Conservation (phyloP, 2,113 vertebrate species). For the Chrysemys picta region DNA sequence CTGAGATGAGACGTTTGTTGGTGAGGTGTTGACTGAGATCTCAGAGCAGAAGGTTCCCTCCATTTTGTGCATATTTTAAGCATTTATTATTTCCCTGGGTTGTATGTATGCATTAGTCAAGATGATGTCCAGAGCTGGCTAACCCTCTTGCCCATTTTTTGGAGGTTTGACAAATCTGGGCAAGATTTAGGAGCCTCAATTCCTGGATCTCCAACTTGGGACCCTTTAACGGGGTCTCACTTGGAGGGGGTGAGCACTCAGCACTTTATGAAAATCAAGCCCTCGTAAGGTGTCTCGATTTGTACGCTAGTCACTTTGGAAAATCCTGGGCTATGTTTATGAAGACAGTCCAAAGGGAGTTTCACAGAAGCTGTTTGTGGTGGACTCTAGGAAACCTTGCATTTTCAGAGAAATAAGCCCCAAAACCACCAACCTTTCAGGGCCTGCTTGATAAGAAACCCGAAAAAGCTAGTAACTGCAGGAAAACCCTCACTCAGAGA, state of each 20-base stretch:
- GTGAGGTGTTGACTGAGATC: not conserved
- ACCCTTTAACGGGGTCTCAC: not conserved
- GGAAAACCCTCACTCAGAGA: conserved; percentile 19
- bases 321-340: accelerated
- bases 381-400: conserved; percentile 15
- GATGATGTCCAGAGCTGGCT: not conserved
- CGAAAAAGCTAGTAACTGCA: conserved; percentile 14
- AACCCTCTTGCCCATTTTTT: not conserved
- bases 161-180: not conserved
- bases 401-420: conserved; percentile 33
- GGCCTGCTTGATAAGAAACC: not conserved
- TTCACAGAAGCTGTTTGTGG: accelerated
- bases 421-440: not conserved
- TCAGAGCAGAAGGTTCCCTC: not conserved
- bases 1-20: not conserved
- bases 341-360: not conserved
- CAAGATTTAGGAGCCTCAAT: not conserved
- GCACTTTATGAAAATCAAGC: not conserved
- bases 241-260: not conserved
- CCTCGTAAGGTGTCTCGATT: accelerated
- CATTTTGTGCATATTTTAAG: not conserved
- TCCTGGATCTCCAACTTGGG: not conserved
- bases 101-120: not conserved
- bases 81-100: not conserved
- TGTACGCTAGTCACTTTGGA: not conserved